phyloP scores from a whole-genome alignment of 2,888 invertebrate species.

The Pomacea canaliculata region DNA sequence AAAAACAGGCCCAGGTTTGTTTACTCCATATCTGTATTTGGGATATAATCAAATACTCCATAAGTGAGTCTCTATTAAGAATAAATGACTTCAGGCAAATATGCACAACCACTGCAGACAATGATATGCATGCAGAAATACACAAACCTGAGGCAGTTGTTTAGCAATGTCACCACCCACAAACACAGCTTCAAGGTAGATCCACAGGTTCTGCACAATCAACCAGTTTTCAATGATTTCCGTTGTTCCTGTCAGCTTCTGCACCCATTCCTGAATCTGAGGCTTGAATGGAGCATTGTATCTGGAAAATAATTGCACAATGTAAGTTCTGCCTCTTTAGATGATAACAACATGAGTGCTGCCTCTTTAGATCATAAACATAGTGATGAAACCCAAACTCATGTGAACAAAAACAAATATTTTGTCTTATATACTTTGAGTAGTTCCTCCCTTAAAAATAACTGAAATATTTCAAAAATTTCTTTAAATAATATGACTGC shows the following conservation, averaged over 20 bases:
- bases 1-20: not conserved
- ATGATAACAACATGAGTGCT: too few relatives aligned
- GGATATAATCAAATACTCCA: too few relatives aligned
- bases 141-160: constrained; percentile 80
- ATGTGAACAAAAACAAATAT: not conserved
- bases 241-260: constrained; percentile 93
- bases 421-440: too few relatives aligned
- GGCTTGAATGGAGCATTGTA: constrained; percentile 97
- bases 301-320: constrained; percentile 64
- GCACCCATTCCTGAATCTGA: constrained; percentile 96
- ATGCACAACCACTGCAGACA: too few relatives aligned
- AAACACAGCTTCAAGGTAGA: constrained; percentile 96
- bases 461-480: too few relatives aligned
- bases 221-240: constrained; percentile 97
- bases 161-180: constrained; percentile 98
- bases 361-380: too few relatives aligned
- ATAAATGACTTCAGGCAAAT: too few relatives aligned
- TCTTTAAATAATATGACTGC: too few relatives aligned
- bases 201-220: constrained; percentile 99
- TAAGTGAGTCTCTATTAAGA: too few relatives aligned
- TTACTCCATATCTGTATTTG: not conserved
- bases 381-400: not conserved
- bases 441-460: not conserved
- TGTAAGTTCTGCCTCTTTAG: too few relatives aligned
- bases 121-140: not conserved